phyloP scores from a whole-genome alignment of 2,797 vertebrate species.

The Poecilia picta region DNA sequence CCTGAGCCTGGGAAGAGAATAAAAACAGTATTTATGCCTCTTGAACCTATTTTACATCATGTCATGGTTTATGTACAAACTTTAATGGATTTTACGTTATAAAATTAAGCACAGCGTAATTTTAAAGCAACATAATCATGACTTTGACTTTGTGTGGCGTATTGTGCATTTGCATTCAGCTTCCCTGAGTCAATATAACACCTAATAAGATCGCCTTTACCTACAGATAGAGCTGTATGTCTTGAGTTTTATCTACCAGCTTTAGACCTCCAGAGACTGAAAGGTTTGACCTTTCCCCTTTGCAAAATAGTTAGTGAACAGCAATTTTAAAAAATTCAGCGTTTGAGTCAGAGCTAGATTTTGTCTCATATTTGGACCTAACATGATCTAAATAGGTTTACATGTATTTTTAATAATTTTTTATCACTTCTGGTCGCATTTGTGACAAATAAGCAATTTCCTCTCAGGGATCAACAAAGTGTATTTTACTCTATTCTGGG shows the following conservation, averaged over 20 bases:
- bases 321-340: background rate
- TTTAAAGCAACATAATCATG: background rate
- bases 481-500: background rate
- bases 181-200: background rate
- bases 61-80: background rate
- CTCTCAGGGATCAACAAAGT: too few relatives aligned
- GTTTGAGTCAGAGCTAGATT: background rate
- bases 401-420: too few relatives aligned
- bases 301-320: background rate
- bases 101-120: background rate
- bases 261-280: background rate
- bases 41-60: background rate
- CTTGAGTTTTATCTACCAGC: background rate
- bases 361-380: background rate
- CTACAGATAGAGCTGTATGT: background rate
- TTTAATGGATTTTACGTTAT: background rate
- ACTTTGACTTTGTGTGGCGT: background rate
- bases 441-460: too few relatives aligned
- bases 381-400: too few relatives aligned
- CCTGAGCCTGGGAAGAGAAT: conserved; percentile 77
- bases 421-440: too few relatives aligned
- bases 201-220: background rate
- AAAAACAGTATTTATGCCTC: conserved; percentile 27
- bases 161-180: background rate
- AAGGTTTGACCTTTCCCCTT: background rate